Evolutionary conservation across 1,140 invertebrate genomes (phyloP).

Genomic region (Dendrolimus kikuchii): DNA sequence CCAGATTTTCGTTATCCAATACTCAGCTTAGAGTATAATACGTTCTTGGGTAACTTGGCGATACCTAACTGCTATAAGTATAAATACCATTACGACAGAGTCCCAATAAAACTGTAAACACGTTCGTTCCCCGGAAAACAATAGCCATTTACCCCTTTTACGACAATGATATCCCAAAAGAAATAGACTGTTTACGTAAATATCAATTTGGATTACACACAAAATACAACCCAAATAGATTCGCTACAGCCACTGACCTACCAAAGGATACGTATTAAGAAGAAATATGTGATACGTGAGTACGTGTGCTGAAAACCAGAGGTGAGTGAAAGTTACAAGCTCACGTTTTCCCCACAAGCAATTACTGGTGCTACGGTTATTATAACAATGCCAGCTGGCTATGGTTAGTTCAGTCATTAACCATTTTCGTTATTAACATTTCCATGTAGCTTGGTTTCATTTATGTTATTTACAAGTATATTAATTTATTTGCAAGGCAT

Average conservation of each 20-base stretch:
- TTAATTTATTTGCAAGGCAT: no score
- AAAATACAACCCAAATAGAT: conserved; percentile 14
- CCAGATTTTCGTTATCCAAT: no score
- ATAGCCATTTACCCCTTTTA: background rate
- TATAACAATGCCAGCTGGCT: background rate
- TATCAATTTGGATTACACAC: conserved; percentile 28
- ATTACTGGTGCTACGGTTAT: no score
- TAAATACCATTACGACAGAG: background rate
- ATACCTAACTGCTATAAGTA: background rate
- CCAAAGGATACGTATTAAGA: conserved; percentile 22
- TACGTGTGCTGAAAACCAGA: conserved; percentile 15
- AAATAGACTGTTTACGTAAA: conserved; percentile 17
- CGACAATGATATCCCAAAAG: conserved; percentile 3
- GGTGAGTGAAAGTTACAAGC: conserved; percentile 22
- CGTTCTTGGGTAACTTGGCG: no score
- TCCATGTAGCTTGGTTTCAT: background rate
- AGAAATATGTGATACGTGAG: conserved; percentile 31
- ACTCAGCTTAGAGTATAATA: no score
- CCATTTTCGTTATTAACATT: no score
- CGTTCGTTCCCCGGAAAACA: background rate
- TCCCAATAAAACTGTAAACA: background rate
- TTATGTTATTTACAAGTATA: no score
- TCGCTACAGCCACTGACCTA: conserved; percentile 18
- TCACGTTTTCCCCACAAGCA: background rate
- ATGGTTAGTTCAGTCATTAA: background rate